A percentile compares a stretch with the other conserved stretches of the same genome.
phyloP scores from a whole-genome alignment of 2,113 vertebrate genomes.

The Neopipo cinnamomea region DNA sequence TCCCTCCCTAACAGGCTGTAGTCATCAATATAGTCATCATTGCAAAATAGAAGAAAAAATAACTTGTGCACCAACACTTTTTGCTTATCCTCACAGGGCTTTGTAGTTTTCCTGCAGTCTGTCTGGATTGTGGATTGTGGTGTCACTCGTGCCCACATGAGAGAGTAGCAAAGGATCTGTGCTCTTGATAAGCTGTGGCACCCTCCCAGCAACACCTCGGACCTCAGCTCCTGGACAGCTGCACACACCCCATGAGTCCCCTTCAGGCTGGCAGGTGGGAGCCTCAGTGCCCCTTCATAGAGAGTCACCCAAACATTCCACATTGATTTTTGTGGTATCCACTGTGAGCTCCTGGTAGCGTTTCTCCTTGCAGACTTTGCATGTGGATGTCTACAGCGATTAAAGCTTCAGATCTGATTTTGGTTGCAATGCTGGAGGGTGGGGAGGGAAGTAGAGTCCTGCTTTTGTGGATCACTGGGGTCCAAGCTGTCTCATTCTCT shows the following conservation, averaged over 20 bases:
- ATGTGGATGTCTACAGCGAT: background rate
- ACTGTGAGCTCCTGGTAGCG: background rate
- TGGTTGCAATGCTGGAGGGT: background rate
- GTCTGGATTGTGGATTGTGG: background rate
- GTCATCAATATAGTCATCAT: background rate
- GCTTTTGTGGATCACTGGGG: background rate
- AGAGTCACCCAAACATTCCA: background rate
- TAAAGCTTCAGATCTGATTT: background rate
- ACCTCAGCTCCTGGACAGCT: background rate
- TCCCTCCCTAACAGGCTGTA: background rate
- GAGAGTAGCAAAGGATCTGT: background rate
- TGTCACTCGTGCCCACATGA: background rate
- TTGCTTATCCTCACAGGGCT: background rate
- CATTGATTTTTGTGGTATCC: background rate
- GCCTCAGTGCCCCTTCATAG: background rate
- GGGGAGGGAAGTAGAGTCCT: background rate
- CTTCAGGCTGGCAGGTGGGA: background rate
- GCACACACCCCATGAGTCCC: background rate
- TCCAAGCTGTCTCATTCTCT: background rate
- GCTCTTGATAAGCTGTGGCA: background rate
- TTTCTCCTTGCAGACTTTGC: background rate
- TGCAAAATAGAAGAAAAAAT: background rate
- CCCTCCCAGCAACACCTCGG: background rate
- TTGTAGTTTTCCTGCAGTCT: background rate
- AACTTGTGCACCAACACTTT: background rate